Evolutionary conservation across 2,113 vertebrate genomes (phyloP).

Genomic region (Puntigrus tetrazona): DNA sequence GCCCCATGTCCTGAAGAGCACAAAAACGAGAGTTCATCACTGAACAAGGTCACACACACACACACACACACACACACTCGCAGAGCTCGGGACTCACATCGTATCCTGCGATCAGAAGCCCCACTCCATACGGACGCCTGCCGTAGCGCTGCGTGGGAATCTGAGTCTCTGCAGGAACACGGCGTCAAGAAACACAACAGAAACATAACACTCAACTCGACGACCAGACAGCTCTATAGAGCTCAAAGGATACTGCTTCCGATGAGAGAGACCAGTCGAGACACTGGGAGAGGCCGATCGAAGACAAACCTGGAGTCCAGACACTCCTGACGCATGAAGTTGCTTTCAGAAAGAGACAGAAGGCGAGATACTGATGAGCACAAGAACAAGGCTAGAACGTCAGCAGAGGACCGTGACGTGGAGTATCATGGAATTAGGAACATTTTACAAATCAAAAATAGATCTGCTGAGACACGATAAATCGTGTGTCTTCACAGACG

Average conservation of each 20-base stretch:
- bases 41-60: not conserved
- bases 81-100: conserved; percentile 81
- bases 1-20: conserved; percentile 88
- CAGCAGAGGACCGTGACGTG: too few species aligned
- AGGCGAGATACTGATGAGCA: not conserved
- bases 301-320: conserved; percentile 98
- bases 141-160: conserved; percentile 97
- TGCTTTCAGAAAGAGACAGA: conserved; percentile 69
- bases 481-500: too few species aligned
- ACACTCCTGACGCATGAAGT: conserved; percentile 99
- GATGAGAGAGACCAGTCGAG: conserved; percentile 91
- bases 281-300: conserved; percentile 92
- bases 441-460: too few species aligned
- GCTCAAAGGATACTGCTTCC: conserved; percentile 96
- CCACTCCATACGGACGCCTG: conserved; percentile 93
- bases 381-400: too few species aligned
- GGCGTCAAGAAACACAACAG: conserved; percentile 50
- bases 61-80: not conserved
- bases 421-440: too few species aligned
- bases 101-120: conserved; percentile 94
- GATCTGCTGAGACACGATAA: too few species aligned
- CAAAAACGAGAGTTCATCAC: not conserved
- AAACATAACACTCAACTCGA: too few species aligned
- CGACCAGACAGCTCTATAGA: not conserved
- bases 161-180: conserved; percentile 85